Base-by-base conservation (phyloP, 2,113 vertebrate genomes). In the Amblyornis subalaris region DNA sequence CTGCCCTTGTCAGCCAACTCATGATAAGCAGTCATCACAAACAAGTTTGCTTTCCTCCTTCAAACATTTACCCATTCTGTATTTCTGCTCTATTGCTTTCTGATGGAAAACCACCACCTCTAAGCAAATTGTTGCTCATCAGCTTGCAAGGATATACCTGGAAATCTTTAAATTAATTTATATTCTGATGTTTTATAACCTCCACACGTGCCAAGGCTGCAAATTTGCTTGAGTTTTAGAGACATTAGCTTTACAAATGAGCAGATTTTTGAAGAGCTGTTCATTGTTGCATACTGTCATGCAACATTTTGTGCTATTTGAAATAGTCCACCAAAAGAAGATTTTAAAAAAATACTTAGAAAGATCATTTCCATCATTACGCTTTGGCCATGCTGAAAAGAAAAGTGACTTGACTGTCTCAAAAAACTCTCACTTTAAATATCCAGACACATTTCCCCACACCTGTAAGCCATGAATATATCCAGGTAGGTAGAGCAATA, bases 11-110 rank as follows among this genome's bases (percentile, higher is more conserved):
- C 64, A 70, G 33, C 35, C 33, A 62, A 0, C 47, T 87, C 62
- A 73, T 17, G 70, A 94, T n/a, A 76, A 82, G 71, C 71, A 60
- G 51, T 70, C 67, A 21, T 58, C 78, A 66, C 75, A 91, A 93
- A 89, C 51, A 95, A 38, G 60, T 83, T 90, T 72, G 47, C 71
- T 73, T 83, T 85, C 40, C 44, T 51, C 85, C 29, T 44, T 65
- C 72, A 93, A 95, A 94, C 67, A 77, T 95, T 95, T 90, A 66
- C 88, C 78, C 35, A 31, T 70, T 70, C 35, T 54, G 29, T 21
- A 50, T 54, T 93, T 91, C 88, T 94, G 88, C 85, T 80, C 79
- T 73, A 2, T 8, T 83, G 62, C 85, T 74, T 55, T 54, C 75
- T n/a, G 53, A 42, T 69, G 57, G 61, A 91, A 94, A 91, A 66